A percentile compares a stretch with the other conserved stretches of the same genome.
These are phyloP conservation scores for Standfussiana lucernea DNA, from an alignment of 2,888 invertebrate species.

Conservation along the genomic window DNA sequence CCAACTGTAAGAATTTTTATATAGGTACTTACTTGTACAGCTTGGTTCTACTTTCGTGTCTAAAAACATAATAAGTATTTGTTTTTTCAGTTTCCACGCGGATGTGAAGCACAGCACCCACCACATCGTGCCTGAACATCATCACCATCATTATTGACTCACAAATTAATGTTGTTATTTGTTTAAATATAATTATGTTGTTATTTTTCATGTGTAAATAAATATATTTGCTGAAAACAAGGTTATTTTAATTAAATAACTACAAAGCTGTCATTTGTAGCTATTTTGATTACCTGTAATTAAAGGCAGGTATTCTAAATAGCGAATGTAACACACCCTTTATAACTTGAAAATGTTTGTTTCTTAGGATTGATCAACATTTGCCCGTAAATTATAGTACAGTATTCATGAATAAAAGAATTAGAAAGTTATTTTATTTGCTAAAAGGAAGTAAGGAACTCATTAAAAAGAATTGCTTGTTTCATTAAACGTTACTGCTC, in stretches of 20 bases:
- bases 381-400: background rate
- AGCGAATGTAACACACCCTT: background rate
- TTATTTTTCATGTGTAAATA: constrained; percentile 53
- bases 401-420: background rate
- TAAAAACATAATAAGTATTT: background rate
- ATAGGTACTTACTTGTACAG: background rate
- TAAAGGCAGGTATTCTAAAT: background rate
- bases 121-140: constrained; percentile 55
- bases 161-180: constrained; percentile 30
- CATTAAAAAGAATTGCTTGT: background rate
- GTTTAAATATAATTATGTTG: constrained; percentile 32
- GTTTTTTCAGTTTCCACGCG: constrained; percentile 62
- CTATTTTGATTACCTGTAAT: background rate
- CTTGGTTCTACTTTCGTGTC: background rate
- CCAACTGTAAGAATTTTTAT: background rate
- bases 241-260: too few relatives aligned
- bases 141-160: constrained; percentile 59
- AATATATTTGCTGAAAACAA: constrained; percentile 14
- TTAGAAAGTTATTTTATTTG: background rate
- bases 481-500: background rate
- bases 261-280: background rate
- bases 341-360: background rate
- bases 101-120: constrained; percentile 69
- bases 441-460: background rate
- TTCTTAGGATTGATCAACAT: background rate